A percentile compares a stretch with the other conserved stretches of the same genome.
These are phyloP conservation scores for Amia ocellicauda DNA, from an alignment of 2,113 vertebrate species.

Conservation along the genomic window DNA sequence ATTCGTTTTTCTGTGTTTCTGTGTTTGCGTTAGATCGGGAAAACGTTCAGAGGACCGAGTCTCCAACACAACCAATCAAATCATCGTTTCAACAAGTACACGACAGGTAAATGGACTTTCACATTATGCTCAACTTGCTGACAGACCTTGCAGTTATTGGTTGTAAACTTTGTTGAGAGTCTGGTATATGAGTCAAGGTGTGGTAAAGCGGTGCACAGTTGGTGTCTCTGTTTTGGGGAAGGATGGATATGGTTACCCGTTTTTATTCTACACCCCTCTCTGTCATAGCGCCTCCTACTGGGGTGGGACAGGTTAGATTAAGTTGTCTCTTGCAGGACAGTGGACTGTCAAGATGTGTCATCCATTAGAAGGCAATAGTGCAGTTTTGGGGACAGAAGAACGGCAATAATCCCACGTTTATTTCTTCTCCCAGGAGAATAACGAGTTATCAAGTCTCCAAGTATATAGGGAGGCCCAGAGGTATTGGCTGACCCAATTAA, in stretches of 20 bases:
- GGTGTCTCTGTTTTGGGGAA: too few relatives aligned
- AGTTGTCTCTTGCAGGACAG: neutral
- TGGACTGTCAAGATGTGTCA: conserved; percentile 9
- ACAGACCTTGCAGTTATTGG: neutral
- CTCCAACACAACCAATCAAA: conserved; percentile 83
- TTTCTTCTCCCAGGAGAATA: conserved; percentile 64
- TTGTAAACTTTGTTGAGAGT: too few relatives aligned
- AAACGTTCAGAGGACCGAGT: conserved; percentile 78
- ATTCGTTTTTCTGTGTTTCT: conserved; percentile 10
- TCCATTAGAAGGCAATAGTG: conserved; percentile 34
- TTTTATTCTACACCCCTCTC: neutral
- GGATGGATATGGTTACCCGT: neutral
- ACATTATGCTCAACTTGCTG: conserved; percentile 3
- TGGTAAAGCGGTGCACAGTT: neutral
- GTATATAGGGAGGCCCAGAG: conserved; percentile 68
- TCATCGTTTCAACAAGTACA: conserved; percentile 90
- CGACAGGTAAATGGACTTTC: conserved; percentile 78
- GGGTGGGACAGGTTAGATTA: neutral
- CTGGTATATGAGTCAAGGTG: too few relatives aligned
- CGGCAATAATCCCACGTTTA: conserved; percentile 55
- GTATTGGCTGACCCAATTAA: conserved; percentile 63
- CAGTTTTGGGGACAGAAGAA: conserved; percentile 63
- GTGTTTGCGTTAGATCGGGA: conserved; percentile 74
- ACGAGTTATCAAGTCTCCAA: conserved; percentile 74
- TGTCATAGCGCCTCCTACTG: conserved; percentile 16